Percentiles rank a stretch among this genome's conserved stretches.
Conservation (phyloP, 1,140 invertebrate genomes). For the Drusus annulatus region DNA sequence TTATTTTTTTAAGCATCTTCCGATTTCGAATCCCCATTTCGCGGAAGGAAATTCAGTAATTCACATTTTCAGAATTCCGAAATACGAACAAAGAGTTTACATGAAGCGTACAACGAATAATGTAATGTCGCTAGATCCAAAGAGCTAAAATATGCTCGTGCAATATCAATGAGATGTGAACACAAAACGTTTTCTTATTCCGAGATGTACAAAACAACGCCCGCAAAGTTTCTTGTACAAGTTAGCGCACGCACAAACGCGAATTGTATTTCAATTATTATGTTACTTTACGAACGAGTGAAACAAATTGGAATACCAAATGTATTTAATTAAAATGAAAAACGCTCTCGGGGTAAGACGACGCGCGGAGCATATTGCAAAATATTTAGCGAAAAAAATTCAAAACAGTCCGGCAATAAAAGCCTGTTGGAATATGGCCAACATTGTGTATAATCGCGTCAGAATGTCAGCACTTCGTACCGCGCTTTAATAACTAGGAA, state of each 20-base stretch:
- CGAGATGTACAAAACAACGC: conserved; percentile 4
- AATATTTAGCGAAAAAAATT: conserved; percentile 17
- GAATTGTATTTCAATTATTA: background rate
- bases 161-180: conserved; percentile 29
- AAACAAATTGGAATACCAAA: background rate
- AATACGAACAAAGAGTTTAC: conserved; percentile 11
- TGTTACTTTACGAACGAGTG: background rate
- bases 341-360: no score
- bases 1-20: conserved; percentile 21
- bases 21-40: background rate
- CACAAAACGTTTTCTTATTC: conserved; percentile 23
- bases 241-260: background rate
- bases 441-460: conserved; percentile 18
- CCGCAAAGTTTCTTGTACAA: background rate
- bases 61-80: background rate
- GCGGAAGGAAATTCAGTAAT: background rate
- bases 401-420: conserved; percentile 10
- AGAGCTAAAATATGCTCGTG: conserved; percentile 24
- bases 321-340: conserved; percentile 9
- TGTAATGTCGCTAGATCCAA: conserved; percentile 31
- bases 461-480: conserved; percentile 8
- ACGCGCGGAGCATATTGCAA: background rate
- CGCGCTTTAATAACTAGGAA: background rate
- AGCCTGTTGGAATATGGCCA: conserved; percentile 11
- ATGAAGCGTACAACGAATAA: conserved; percentile 19